Evolutionary conservation across 2,888 invertebrate genomes (phyloP), one percentile per base, ranked within the genome.

Genomic region (Ecdyonurus torrentis): DNA sequence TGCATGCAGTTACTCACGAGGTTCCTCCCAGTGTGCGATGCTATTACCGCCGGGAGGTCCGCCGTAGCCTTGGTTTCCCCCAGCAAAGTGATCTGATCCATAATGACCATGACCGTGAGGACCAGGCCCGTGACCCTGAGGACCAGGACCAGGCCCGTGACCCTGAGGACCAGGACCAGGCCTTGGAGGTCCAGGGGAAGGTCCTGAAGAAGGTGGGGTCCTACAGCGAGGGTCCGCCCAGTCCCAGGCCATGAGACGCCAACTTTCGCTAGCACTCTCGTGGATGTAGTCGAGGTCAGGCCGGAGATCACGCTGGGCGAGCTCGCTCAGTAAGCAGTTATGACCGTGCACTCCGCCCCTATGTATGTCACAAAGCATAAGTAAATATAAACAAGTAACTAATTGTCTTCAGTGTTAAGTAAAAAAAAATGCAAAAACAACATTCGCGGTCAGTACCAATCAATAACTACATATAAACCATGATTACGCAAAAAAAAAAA

Each of bases 261-360:
- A 84, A 67, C 84, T 84, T n/a, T 55, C 55, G 7, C 22, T 20
- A 64, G 85, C 82, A 0, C 78, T 74, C 52, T 89, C 86, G 63
- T 83, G 81, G 0, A 80, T 77, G 68, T 87, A 91, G 71, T 91
- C 89, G 0, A 86, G 79, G 64, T 85, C 84, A 5, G 82, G 80
- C 68, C 87, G 81, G 0, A 89, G 75, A 71, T 89, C 91, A 69
- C 86, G 83, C 69, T 87, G 83, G 58, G 87, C 83, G 19, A 89
- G 82, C 70, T 90, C 89, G 1, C 89, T 89, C 62, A 91, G 78
- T 52, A 86, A 80, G 68, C 91, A 91, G 71, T 89, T 89, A 64
- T 82, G 80, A 1, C 68, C 69, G 1, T 71, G 55, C n/a, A 55
- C 55, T 20, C 55, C 55, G 22, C 19, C 55, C 22, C 55, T 55